Base-by-base conservation (phyloP, 2,797 vertebrate genomes). In the Astyanax mexicanus region DNA sequence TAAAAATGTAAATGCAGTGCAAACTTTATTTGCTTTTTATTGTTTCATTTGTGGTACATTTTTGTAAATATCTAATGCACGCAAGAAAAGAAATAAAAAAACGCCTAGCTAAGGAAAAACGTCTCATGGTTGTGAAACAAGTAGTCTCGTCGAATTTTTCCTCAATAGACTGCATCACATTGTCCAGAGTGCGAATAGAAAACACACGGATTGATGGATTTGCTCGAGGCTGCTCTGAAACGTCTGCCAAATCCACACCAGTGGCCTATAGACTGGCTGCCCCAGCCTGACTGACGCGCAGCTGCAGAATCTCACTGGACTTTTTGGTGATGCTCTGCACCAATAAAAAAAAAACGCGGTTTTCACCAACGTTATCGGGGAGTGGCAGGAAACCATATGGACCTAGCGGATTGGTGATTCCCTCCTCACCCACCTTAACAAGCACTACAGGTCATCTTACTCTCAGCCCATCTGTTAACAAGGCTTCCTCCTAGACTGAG, bases 1-100 rank as follows among this genome's bases (percentile, higher is more conserved):
- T 89, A 88, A 86, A 86, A 49, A 51, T 64, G 32, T 66, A 25
- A 87, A 90, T 83, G 89, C 88, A 89, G 90, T 90, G 88, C 75
- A 89, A 88, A 92, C 88, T 88, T 90, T 91, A 93, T 88, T 92
- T 91, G 90, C 90, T 87, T 91, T 93, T 91, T 91, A 89, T 89
- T 92, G 91, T 88, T 91, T 93, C 91, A 92, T 93, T 90, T 83
- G 80, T 82, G 82, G 71, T 92, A 88, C 89, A 92, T 92, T 95
- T 32, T 92, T 94, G 92, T 84, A 83, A 83, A 85, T 82, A 80
- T 29, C 27, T 72, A 45, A 71, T 81, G 78, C 82, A 78, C 71
- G 32, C 58, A 76, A 69, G 79, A 74, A 60, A 70, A 69, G 38
- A 47, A 60, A 62, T 11, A 3, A 45, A 74, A 51, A 32, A 35